phyloP scores from a whole-genome alignment of 1,140 invertebrate species.

The Heliothis subflexa region DNA sequence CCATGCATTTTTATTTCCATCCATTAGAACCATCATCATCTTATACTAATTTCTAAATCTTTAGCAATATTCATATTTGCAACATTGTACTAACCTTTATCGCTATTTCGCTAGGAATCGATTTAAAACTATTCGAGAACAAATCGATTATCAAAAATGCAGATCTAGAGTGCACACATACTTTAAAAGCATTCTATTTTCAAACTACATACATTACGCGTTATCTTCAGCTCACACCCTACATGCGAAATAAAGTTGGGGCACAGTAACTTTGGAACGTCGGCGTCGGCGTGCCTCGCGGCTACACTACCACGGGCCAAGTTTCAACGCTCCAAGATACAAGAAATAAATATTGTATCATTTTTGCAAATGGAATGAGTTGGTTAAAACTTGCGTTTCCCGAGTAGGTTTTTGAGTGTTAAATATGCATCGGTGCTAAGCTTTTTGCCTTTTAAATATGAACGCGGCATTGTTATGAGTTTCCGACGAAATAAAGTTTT shows the following conservation, averaged over 20 bases:
- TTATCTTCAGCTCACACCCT: slow-evolving; percentile 44
- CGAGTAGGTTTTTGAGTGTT: slow-evolving; percentile 28
- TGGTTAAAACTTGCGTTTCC: slow-evolving; percentile 46
- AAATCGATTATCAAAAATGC: slow-evolving; percentile 1
- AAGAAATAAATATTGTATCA: slow-evolving; percentile 53
- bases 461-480: slow-evolving; percentile 30
- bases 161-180: slow-evolving; percentile 1
- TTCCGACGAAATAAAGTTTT: slow-evolving; percentile 13
- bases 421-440: slow-evolving; percentile 35
- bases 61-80: no score
- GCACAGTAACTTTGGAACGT: slow-evolving; percentile 42
- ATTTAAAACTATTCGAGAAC: neutral
- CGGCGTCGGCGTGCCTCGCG: slow-evolving; percentile 34
- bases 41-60: no score
- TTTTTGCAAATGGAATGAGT: slow-evolving; percentile 50
- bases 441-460: slow-evolving; percentile 42
- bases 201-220: slow-evolving; percentile 45
- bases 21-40: no score
- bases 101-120: neutral
- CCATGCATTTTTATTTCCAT: no score
- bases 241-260: slow-evolving; percentile 47
- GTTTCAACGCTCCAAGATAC: slow-evolving; percentile 42
- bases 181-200: slow-evolving; percentile 38
- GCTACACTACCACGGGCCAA: slow-evolving; percentile 47
- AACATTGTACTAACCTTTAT: no score